Percentiles rank a stretch among this genome's conserved stretches.
These are phyloP conservation scores for Sericinus montela DNA, from an alignment of 2,888 invertebrate species.

Conservation along the genomic window DNA sequence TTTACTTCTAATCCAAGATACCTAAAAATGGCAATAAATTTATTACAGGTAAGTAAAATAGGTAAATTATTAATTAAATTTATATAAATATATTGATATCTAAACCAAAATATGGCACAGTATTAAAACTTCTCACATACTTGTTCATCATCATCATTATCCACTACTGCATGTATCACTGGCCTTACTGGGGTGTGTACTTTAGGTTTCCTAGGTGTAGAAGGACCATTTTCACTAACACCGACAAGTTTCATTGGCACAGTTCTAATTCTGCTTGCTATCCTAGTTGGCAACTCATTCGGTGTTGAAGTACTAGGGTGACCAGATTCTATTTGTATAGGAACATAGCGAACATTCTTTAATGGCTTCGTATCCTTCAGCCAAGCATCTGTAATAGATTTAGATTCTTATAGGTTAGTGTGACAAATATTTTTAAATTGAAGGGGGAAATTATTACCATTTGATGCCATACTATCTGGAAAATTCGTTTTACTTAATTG, in stretches of 20 bases:
- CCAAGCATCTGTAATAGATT: slow-evolving; percentile 42
- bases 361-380: slow-evolving; percentile 36
- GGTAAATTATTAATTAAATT: too few species aligned
- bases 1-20: slow-evolving; percentile 52
- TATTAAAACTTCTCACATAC: slow-evolving; percentile 25
- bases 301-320: slow-evolving; percentile 72
- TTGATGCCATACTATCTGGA: slow-evolving; percentile 52
- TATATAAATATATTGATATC: too few species aligned
- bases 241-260: slow-evolving; percentile 52
- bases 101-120: too few species aligned
- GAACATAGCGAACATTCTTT: slow-evolving; percentile 60
- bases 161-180: slow-evolving; percentile 46
- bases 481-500: slow-evolving; percentile 53
- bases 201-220: slow-evolving; percentile 50
- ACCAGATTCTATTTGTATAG: slow-evolving; percentile 57
- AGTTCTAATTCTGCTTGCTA: slow-evolving; percentile 33
- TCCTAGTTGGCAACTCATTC: slow-evolving; percentile 35
- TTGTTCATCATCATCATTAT: slow-evolving; percentile 54
- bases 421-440: background rate
- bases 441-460: slow-evolving; percentile 37
- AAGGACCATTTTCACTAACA: slow-evolving; percentile 41
- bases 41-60: background rate
- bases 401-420: slow-evolving; percentile 7
- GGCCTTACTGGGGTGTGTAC: slow-evolving; percentile 52
- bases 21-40: slow-evolving; percentile 36